Base-by-base conservation (phyloP, 2,797 vertebrate genomes). In the Microctenopoma steveboyesi region DNA sequence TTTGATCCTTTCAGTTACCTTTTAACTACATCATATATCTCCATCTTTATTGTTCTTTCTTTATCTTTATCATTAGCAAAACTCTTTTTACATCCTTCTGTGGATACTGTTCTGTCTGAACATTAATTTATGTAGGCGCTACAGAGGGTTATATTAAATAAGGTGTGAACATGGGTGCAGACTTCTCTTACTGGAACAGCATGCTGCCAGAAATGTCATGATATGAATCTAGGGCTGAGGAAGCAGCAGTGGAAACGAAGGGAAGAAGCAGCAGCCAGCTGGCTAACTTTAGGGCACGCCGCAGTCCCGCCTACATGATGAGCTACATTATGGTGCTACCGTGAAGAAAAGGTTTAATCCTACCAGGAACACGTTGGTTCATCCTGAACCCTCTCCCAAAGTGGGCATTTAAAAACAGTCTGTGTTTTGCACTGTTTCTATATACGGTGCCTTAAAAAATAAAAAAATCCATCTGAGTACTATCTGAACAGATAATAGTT, bases 251-350 rank as follows among this genome's bases (percentile, higher is more conserved):
- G 51, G 65, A 63, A 50, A 52, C 60, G 49, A 66, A 51, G 61
- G 56, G 59, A 73, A 52, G 72, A 73, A 35, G 33, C 33, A 35
- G 33, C 85, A 79, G 79, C 73, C 82, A 87, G 77, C 81, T 88
- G 82, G 78, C 50, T 81, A 70, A 86, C 85, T 79, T 77, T 62
- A 82, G 76, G 84, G 85, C 78, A 72, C 54, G 33, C 57, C 62
- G 55, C 25, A 43, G 72, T 81, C 72, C 84, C 62, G 63, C 80
- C 83, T 69, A 70, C 74, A 27, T 56, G 71, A 67, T 49, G 66
- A 82, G 69, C 56, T 13, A 50, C 76, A 82, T 76, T 60, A 74
- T 53, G 33, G 52, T 51, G 49, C 55, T 58, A 67, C 48, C 27
- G 18, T 7, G 27, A 25, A 43, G 57, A 46, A 51, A 35, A 35